Evolutionary conservation across 2,113 vertebrate species (phyloP), one percentile per base, ranked within the genome.

Genomic region (Gasterosteus aculeatus): DNA sequence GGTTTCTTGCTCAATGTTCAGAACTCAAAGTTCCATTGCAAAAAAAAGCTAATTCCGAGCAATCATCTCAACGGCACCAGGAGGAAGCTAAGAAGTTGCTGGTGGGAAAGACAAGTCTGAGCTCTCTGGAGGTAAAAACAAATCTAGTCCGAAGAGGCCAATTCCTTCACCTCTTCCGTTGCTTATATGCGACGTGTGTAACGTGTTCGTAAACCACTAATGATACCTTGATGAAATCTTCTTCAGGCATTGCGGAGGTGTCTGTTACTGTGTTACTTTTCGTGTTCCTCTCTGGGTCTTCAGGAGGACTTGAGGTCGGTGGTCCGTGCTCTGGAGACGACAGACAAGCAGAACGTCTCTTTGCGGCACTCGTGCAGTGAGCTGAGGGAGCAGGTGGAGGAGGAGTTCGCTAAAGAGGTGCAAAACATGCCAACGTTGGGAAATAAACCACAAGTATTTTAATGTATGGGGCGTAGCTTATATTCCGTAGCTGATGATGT

Each of bases 1-100:
- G 94, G 64, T 94, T 95, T 65, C 79, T 95, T 35, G 81, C 57
- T 58, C 62, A 84, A 7, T 94, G 93, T 85, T 66, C 79, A 51
- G 71, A 86, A 59, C 93, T 95, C 26, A 78, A 78, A 79, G 93
- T 93, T 35, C 94, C 94, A 5, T 66, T 49, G 19, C 79, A 70
- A 31, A 93, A 85, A 77, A 76, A 66, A 8, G 85, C 83, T 31
- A 19, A 66, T 33, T 3, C 84, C 2, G 42, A 71, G 15, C 19
- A 11, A 9, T 67, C 76, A 14, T 83, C 72, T 35, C 79, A 64
- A 0, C 86, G 79, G 29, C 81, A 89, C 71, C 87, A 84, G 53
- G 77, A 84, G 6, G 93, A 93, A 75, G 79, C 60, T 10, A 88
- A 85, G 70, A 95, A 83, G 73, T 64, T 68, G 1, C 39, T 15